Conservation (phyloP, 2,113 vertebrate genomes). For the Eulemur macaco region DNA sequence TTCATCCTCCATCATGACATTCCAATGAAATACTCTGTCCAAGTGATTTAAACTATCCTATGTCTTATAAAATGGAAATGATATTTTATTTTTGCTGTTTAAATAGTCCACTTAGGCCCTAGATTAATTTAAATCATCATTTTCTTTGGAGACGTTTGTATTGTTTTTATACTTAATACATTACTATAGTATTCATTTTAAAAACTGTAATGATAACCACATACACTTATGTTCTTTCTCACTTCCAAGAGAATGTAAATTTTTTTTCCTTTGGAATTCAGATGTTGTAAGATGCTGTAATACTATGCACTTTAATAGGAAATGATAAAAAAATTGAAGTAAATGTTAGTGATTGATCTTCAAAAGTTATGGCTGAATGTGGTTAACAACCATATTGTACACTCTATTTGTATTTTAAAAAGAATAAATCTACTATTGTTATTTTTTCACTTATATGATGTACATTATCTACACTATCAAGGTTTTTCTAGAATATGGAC, state of each 20-base stretch:
- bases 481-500: background rate
- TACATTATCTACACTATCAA: background rate
- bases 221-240: constrained; percentile 5
- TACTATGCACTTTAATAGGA: background rate
- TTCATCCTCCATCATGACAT: background rate
- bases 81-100: constrained; percentile 40
- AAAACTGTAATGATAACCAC: background rate
- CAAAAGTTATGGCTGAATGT: background rate
- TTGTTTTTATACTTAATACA: constrained; percentile 20
- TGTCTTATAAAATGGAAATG: background rate
- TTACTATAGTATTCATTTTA: background rate
- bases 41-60: background rate
- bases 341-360: background rate
- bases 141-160: background rate
- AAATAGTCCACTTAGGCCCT: background rate
- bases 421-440: background rate
- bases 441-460: background rate
- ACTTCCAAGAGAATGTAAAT: background rate
- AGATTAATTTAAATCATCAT: background rate
- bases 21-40: background rate
- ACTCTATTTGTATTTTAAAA: constrained; percentile 11
- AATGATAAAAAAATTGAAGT: background rate
- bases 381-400: background rate
- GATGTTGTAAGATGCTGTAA: background rate
- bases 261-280: background rate